These are phyloP conservation scores for Menidia beryllina DNA, from an alignment of 2,113 vertebrate genomes.

Conservation along the genomic window DNA sequence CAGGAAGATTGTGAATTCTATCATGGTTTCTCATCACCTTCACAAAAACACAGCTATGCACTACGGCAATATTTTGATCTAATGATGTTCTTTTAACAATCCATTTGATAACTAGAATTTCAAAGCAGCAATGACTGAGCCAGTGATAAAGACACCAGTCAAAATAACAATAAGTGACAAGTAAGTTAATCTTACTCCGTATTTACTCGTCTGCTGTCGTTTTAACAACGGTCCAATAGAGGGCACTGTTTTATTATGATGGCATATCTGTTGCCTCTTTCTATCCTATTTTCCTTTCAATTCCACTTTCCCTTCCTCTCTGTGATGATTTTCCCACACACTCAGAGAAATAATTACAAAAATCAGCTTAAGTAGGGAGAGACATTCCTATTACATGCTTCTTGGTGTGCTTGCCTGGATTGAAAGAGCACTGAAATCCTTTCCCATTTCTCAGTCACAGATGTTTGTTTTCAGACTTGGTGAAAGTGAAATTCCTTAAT, in stretches of 20 bases:
- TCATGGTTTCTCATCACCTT: too few species aligned
- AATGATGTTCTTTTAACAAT: too few species aligned
- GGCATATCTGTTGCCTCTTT: slow-evolving; percentile 20
- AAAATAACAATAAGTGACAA: too few species aligned
- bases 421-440: slow-evolving; percentile 57
- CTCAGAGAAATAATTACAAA: slow-evolving; percentile 67
- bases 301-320: slow-evolving; percentile 12
- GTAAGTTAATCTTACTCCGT: background rate
- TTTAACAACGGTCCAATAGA: slow-evolving; percentile 68
- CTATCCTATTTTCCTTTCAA: background rate
- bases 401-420: slow-evolving; percentile 42
- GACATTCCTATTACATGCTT: slow-evolving; percentile 72
- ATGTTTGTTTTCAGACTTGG: slow-evolving; percentile 53
- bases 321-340: slow-evolving; percentile 33
- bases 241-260: slow-evolving; percentile 71
- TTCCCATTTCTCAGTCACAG: slow-evolving; percentile 40
- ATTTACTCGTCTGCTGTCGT: slow-evolving; percentile 26
- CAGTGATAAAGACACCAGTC: too few species aligned
- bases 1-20: too few species aligned
- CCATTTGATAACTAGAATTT: too few species aligned
- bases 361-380: slow-evolving; percentile 73
- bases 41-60: too few species aligned
- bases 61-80: too few species aligned
- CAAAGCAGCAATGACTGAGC: too few species aligned
- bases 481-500: slow-evolving; percentile 45